Conservation (phyloP, 2,888 invertebrate species). For the Cataglyphis rosenhaueri region DNA sequence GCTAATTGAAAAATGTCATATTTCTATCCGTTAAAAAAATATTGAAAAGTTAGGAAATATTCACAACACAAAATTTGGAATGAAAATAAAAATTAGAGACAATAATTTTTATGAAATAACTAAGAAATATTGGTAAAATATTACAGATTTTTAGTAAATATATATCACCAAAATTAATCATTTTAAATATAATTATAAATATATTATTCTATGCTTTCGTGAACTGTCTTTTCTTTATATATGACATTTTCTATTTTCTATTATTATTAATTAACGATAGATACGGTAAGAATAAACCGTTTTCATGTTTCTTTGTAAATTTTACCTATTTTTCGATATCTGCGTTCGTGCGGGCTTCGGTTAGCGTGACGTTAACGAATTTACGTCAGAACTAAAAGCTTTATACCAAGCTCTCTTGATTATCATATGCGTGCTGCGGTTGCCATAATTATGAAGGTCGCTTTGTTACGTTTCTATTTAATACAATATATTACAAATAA, state of each 20-base stretch:
- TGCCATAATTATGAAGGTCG: constrained; percentile 59
- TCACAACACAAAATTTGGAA: constrained; percentile 5
- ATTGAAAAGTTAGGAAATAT: neutral
- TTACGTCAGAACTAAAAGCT: constrained; percentile 65
- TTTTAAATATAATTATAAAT: neutral
- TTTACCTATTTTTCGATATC: constrained; percentile 54
- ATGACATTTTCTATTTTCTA: neutral
- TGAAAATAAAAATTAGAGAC: neutral
- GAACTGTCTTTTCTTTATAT: neutral
- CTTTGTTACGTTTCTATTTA: neutral
- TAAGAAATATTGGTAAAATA: neutral
- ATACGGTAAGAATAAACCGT: neutral
- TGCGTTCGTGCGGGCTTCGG: constrained; percentile 33
- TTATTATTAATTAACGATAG: too few species aligned
- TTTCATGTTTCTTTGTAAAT: constrained; percentile 44
- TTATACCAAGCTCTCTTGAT: constrained; percentile 36
- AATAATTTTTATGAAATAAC: neutral
- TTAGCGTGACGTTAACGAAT: constrained; percentile 68
- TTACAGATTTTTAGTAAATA: neutral
- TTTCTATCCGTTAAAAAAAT: neutral
- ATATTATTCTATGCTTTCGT: too few species aligned
- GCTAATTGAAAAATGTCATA: too few species aligned
- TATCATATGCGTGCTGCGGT: constrained; percentile 36
- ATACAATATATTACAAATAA: constrained; percentile 11
- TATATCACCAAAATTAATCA: neutral